Base-by-base conservation (phyloP, 1,140 invertebrate genomes). In the Orchesella cincta region DNA sequence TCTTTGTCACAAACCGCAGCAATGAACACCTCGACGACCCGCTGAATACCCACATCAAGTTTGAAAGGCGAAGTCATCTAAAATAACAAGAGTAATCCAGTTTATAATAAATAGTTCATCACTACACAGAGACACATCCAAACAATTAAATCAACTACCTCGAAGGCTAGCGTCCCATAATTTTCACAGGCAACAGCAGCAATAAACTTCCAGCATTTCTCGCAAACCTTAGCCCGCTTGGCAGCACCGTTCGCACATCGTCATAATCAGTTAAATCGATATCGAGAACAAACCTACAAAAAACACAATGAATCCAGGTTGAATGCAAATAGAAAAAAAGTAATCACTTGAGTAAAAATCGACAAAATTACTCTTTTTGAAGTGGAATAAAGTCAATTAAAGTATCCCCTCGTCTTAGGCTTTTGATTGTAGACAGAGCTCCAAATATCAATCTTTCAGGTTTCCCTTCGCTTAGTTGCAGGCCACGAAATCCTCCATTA, bases 231-330 rank as follows among this genome's bases (percentile, higher is more conserved):
- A 14, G 95, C 92, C 52, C 93, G n/a, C 95, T 70, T 90, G 90
- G 83, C 94, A 96, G 86, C 97, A 99, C n/a, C 72, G 89, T 93
- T 85, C 98, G 88, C 1, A 99, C 91, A 84, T 98, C 95, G 89
- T 99, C 97, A 87, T 99, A 99, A 88, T 99, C 98, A 70, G 97
- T 98, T 89, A 99, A 94, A 89, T 99, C 98, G 84, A 99, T 99
- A 91, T 99, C 98, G 8, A 81, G 31, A 2, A 81, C 81, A 46
- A 81, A 81, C 36, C 80, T 81, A 39, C 46, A n/a, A 72, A 35
- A 73, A 71, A 71, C 8, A 3, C 31, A 71, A 71, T 71, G n/a
- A 71, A 71, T 71, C 26, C 12, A 51, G 46, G n/a, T n/a, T 51
- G 46, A n/a, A n/a, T n/a, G n/a, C n/a, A n/a, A n/a, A n/a, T n/a